Evolutionary conservation across 2,113 vertebrate species (phyloP).

Genomic region (Leptocoma aspasia): DNA sequence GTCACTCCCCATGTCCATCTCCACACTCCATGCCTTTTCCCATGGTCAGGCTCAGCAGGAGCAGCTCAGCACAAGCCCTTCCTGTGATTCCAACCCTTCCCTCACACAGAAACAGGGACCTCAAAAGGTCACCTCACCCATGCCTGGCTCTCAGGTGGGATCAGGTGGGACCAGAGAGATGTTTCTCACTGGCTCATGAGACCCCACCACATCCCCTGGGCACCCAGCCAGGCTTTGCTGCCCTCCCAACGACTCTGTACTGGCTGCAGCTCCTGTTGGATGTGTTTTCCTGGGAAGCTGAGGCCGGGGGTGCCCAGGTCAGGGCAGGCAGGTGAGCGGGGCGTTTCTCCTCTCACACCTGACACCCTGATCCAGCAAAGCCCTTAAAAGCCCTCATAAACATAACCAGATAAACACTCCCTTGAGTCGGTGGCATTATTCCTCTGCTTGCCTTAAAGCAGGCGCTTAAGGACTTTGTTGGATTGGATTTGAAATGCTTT

Average conservation of each 20-base stretch:
- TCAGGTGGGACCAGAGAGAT: rapidly evolving
- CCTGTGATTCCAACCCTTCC: background rate
- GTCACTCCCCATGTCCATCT: background rate
- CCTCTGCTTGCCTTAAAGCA: conserved; percentile 39
- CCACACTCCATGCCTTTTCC: background rate
- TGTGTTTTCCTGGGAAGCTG: rapidly evolving
- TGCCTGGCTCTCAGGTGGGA: background rate
- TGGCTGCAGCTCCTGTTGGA: rapidly evolving
- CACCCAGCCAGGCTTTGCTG: background rate
- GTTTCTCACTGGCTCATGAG: background rate
- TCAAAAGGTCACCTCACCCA: background rate
- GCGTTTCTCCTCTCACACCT: background rate
- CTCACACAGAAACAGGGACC: background rate
- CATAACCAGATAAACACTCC: background rate
- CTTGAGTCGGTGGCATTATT: conserved; percentile 2
- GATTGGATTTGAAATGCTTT: conserved; percentile 51
- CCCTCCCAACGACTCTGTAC: background rate
- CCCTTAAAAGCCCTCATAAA: conserved; percentile 1
- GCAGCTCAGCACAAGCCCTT: background rate
- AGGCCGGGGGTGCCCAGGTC: rapidly evolving
- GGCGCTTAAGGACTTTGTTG: conserved; percentile 37
- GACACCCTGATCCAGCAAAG: conserved; percentile 3
- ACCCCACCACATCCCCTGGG: background rate
- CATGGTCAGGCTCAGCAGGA: background rate
- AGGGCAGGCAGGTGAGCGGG: rapidly evolving